Evolutionary conservation across 1,140 invertebrate species (phyloP).

Genomic region (Drosophila tropicalis): DNA sequence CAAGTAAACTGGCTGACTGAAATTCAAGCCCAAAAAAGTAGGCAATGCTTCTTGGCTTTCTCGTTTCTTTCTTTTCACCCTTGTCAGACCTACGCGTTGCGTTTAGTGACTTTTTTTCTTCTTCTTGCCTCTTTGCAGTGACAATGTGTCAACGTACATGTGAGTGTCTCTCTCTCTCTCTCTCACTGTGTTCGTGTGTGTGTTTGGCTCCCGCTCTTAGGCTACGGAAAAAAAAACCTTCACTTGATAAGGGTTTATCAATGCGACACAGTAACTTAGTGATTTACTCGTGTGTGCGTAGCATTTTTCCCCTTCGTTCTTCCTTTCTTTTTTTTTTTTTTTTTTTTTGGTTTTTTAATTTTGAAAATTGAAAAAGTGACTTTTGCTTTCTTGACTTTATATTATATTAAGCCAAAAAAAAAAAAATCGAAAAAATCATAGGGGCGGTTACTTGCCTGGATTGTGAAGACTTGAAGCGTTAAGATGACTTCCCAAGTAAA

Average conservation of each 20-base stretch:
- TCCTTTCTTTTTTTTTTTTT: neutral
- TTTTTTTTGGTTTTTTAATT: constrained; percentile 65
- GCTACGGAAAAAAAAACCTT: constrained; percentile 38
- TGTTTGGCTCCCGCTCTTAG: constrained; percentile 20
- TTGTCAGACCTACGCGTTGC: constrained; percentile 69
- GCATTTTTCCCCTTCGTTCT: constrained; percentile 41
- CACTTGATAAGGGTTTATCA: constrained; percentile 81
- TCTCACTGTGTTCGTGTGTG: neutral
- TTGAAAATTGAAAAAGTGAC: constrained; percentile 82
- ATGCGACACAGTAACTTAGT: constrained; percentile 81
- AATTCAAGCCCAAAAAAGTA: constrained; percentile 76
- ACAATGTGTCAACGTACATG: constrained; percentile 76
- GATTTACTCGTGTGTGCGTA: constrained; percentile 78
- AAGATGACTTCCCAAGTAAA: neutral
- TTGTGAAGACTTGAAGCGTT: constrained; percentile 14
- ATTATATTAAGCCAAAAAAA: constrained; percentile 11
- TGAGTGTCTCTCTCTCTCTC: constrained; percentile 1
- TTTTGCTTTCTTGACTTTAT: constrained; percentile 74
- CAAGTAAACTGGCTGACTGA: constrained; percentile 49
- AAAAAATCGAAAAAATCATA: neutral
- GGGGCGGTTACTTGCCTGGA: constrained; percentile 10
- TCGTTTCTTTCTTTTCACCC: constrained; percentile 60
- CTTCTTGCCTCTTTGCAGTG: constrained; percentile 28
- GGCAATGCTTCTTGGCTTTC: constrained; percentile 56
- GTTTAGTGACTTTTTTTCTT: constrained; percentile 69